Evolutionary conservation across 2,113 vertebrate species (phyloP).

Genomic region (Xenus cinereus): DNA sequence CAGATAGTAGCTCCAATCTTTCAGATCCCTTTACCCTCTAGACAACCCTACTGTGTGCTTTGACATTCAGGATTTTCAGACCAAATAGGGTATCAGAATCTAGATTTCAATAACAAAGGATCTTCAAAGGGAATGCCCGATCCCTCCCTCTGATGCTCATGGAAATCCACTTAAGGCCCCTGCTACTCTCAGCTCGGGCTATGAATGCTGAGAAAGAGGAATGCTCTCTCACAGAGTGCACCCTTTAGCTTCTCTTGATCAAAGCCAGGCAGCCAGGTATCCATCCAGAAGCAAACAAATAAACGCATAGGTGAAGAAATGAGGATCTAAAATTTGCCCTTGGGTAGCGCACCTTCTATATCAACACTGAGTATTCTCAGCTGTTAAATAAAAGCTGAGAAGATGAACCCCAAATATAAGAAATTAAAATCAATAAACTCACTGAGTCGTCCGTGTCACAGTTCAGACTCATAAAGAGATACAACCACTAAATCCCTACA

Average conservation of each 20-base stretch:
- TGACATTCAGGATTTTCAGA: background rate
- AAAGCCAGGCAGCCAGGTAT: background rate
- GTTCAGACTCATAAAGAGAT: conserved; percentile 47
- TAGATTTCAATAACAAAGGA: background rate
- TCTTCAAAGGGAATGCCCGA: conserved; percentile 14
- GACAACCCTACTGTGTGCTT: background rate
- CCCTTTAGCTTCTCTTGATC: background rate
- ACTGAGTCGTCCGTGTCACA: background rate
- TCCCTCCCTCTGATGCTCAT: background rate
- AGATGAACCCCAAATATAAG: conserved; percentile 50
- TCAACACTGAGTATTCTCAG: background rate
- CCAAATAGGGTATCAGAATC: background rate
- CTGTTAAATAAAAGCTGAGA: conserved; percentile 21
- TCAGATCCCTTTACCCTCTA: background rate
- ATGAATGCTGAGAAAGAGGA: background rate
- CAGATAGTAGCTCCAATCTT: background rate
- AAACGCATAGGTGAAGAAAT: conserved; percentile 11
- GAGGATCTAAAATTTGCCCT: conserved; percentile 4
- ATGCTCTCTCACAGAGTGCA: background rate
- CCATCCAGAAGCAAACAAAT: background rate
- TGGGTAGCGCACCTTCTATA: background rate
- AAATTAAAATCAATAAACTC: conserved; percentile 67
- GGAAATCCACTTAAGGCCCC: background rate
- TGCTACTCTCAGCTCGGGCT: background rate
- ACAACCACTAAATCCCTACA: conserved; percentile 25